Evolutionary conservation across 2,888 invertebrate genomes (phyloP).

Genomic region (Apotomis betuletana): DNA sequence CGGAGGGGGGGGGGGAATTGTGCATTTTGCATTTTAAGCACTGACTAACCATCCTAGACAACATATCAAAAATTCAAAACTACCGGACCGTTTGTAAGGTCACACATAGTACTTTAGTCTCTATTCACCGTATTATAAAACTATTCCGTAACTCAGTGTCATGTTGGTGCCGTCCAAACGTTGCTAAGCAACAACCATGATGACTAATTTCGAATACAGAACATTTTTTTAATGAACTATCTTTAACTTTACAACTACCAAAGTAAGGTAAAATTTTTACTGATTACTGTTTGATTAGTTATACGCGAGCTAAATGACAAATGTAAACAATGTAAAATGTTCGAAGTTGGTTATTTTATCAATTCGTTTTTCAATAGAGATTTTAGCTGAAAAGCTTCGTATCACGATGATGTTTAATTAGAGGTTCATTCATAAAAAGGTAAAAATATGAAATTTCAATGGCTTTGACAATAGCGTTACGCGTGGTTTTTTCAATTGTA

Average conservation of each 20-base stretch:
- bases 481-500: constrained; percentile 1
- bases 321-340: constrained; percentile 5
- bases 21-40: too few species aligned
- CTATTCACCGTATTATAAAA: too few species aligned
- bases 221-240: background rate
- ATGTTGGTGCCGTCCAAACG: constrained; percentile 19
- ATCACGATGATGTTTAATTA: constrained; percentile 3
- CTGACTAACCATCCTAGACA: too few species aligned
- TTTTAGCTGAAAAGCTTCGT: background rate
- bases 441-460: constrained; percentile 18
- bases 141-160: background rate
- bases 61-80: too few species aligned
- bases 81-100: too few species aligned
- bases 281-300: too few species aligned
- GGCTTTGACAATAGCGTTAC: constrained; percentile 18
- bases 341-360: background rate
- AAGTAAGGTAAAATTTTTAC: background rate
- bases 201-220: constrained; percentile 21
- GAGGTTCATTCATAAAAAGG: constrained; percentile 27
- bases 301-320: constrained; percentile 1
- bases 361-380: background rate
- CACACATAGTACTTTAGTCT: too few species aligned
- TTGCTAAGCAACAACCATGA: constrained; percentile 27
- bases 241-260: background rate
- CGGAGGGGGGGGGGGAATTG: too few species aligned